Percentiles rank a stretch among this genome's conserved stretches.
These are phyloP conservation scores for Darevskia mixta DNA, from an alignment of 2,797 vertebrate genomes.

Conservation along the genomic window DNA sequence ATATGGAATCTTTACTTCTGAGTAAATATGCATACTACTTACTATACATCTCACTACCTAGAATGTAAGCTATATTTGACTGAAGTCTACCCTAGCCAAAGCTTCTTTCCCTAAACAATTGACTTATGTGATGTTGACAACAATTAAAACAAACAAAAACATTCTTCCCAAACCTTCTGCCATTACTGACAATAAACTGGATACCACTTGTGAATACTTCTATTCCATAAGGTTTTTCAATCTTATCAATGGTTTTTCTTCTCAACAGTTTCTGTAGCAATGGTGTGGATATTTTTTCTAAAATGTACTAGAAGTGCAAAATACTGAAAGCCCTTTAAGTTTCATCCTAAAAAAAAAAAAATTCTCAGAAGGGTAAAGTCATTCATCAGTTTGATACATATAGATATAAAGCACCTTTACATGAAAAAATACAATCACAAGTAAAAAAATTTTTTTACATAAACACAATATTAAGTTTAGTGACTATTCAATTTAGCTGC, in stretches of 20 bases:
- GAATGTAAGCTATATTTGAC: too few species aligned
- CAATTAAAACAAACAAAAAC: neutral
- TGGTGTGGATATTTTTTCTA: neutral
- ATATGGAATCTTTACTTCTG: neutral
- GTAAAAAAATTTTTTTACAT: too few species aligned
- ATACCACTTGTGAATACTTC: neutral
- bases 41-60: too few species aligned
- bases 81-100: neutral
- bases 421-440: too few species aligned
- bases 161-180: neutral
- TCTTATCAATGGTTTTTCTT: neutral
- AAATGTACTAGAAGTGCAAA: too few species aligned
- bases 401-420: too few species aligned
- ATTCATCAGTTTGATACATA: too few species aligned
- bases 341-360: too few species aligned
- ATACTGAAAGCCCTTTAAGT: too few species aligned
- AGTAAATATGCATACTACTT: neutral
- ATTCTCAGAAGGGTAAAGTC: too few species aligned
- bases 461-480: too few species aligned
- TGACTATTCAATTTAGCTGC: too few species aligned
- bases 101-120: neutral
- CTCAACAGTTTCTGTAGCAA: neutral
- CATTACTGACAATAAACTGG: neutral
- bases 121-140: neutral
- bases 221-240: neutral